Percentiles rank a stretch among this genome's conserved stretches.
Conservation (phyloP, 2,113 vertebrate species). For the Paradoxurus hermaphroditus region DNA sequence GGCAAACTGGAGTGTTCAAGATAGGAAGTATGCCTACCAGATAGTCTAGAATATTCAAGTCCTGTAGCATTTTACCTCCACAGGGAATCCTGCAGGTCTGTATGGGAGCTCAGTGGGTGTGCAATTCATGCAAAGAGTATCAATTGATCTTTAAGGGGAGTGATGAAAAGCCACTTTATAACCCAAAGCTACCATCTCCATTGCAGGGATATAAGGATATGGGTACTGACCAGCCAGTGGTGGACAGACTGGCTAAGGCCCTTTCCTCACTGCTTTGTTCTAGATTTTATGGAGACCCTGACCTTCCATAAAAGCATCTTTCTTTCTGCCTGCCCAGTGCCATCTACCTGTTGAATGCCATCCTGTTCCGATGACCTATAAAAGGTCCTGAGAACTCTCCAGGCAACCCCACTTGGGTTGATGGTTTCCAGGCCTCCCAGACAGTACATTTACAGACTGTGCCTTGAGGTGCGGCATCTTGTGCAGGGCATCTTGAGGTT, state of each 20-base stretch:
- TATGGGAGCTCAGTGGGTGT: background rate
- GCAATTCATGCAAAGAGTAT: background rate
- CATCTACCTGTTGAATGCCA: background rate
- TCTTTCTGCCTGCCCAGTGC: background rate
- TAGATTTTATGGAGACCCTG: background rate
- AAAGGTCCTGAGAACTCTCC: background rate
- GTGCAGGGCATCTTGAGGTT: background rate
- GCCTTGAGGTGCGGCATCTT: background rate
- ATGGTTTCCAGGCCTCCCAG: background rate
- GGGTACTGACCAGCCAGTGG: background rate
- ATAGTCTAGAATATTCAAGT: background rate
- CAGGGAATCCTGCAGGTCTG: background rate
- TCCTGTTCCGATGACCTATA: background rate
- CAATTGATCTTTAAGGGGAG: background rate
- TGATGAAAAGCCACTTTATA: background rate
- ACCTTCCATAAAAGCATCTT: background rate
- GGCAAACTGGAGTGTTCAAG: no score
- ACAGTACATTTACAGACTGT: fast-evolving
- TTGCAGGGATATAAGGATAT: background rate
- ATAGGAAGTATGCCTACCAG: background rate
- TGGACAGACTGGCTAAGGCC: background rate
- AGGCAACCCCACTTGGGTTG: background rate
- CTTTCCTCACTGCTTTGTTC: background rate
- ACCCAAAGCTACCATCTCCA: background rate
- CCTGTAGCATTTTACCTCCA: background rate